Percentiles rank a stretch among this genome's conserved stretches.
phyloP scores from a whole-genome alignment of 1,140 invertebrate species.

The Musca domestica region DNA sequence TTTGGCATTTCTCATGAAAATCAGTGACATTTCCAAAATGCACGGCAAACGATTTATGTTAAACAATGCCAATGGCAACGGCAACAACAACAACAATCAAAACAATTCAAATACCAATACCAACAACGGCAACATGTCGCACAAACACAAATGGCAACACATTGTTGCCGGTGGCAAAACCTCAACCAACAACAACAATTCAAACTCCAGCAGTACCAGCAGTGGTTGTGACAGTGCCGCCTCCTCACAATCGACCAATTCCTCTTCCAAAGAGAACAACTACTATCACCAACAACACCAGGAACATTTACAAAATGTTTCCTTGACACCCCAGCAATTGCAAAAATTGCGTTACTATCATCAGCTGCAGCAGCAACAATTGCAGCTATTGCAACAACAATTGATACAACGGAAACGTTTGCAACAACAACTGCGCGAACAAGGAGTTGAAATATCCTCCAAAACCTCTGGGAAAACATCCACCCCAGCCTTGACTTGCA shows the following conservation, averaged over 20 bases:
- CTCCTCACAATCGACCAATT: constrained; percentile 10
- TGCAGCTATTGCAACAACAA: constrained; percentile 46
- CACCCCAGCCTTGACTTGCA: constrained; percentile 36
- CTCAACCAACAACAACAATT: constrained; percentile 15
- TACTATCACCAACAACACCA: constrained; percentile 36
- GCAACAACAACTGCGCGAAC: constrained; percentile 42
- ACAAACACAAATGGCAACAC: constrained; percentile 40
- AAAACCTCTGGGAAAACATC: neutral
- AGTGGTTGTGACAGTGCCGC: constrained; percentile 44
- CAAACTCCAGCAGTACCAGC: constrained; percentile 45
- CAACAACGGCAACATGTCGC: neutral
- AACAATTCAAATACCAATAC: constrained; percentile 17
- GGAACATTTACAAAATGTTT: constrained; percentile 33
- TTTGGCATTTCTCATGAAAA: constrained; percentile 50
- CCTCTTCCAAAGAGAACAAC: constrained; percentile 47
- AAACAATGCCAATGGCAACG: constrained; percentile 32
- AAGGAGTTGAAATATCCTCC: constrained; percentile 33
- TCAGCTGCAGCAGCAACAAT: constrained; percentile 49
- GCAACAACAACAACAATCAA: constrained; percentile 16
- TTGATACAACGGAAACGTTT: constrained; percentile 40
- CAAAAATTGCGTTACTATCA: constrained; percentile 48
- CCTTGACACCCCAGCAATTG: constrained; percentile 41
- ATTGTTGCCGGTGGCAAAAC: constrained; percentile 31
- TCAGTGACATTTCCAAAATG: constrained; percentile 52
- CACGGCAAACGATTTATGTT: constrained; percentile 27